Evolutionary conservation across 2,797 vertebrate genomes (phyloP).

Genomic region (Etheostoma perlongum): DNA sequence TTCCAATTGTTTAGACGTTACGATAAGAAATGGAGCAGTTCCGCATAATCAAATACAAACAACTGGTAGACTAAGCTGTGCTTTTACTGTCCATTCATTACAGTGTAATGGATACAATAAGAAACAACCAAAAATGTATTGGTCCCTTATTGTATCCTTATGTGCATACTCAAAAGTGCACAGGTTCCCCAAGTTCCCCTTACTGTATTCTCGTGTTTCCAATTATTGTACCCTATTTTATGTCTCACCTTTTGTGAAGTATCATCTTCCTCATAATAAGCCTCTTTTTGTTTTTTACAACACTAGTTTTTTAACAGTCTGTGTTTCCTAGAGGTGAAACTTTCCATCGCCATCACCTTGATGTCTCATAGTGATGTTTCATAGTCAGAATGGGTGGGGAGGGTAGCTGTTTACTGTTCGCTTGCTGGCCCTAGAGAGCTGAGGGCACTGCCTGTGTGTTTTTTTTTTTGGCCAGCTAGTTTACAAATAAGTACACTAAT

Average conservation of each 20-base stretch:
- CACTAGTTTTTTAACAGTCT: not conserved
- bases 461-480: slow-evolving; percentile 43
- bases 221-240: not conserved
- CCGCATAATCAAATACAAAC: too few relatives aligned
- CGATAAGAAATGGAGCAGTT: too few relatives aligned
- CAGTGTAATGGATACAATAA: not conserved
- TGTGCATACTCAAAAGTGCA: not conserved
- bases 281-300: too few relatives aligned
- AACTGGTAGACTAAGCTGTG: not conserved
- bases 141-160: not conserved
- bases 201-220: too few relatives aligned
- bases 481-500: not conserved
- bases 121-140: not conserved
- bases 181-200: not conserved
- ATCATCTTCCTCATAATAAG: not conserved
- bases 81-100: not conserved
- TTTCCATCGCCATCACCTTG: slow-evolving; percentile 50
- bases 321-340: not conserved
- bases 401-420: slow-evolving; percentile 64
- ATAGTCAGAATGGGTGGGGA: slow-evolving; percentile 71
- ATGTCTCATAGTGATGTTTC: slow-evolving; percentile 11
- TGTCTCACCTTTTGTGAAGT: too few relatives aligned
- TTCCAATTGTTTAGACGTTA: too few relatives aligned
- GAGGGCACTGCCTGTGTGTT: slow-evolving; percentile 40
- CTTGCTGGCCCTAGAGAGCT: slow-evolving; percentile 37